Conservation (phyloP, 1,140 invertebrate species). For the Radopholus similis region DNA sequence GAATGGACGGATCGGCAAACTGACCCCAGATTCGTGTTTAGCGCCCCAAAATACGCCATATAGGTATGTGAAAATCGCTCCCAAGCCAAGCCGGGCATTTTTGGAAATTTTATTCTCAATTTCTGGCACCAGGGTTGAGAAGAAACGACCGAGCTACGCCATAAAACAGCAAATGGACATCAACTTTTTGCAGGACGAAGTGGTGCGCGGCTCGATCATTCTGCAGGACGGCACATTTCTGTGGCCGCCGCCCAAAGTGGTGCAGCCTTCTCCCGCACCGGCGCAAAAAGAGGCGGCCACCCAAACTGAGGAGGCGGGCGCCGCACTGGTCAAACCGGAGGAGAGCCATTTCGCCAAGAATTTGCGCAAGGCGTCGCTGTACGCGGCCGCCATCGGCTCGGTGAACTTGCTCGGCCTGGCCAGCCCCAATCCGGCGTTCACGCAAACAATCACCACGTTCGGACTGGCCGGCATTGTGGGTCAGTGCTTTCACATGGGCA, state of each 20-base stretch:
- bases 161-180: not conserved
- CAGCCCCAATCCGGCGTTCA: constrained; percentile 77
- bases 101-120: not conserved
- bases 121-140: too few relatives aligned
- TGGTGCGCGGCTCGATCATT: constrained; percentile 76
- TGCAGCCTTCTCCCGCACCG: constrained; percentile 62
- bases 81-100: too few relatives aligned
- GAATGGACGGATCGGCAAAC: too few relatives aligned
- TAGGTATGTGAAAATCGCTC: too few relatives aligned
- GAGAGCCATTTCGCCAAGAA: constrained; percentile 64
- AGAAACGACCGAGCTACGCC: too few relatives aligned
- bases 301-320: constrained; percentile 44
- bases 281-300: constrained; percentile 43
- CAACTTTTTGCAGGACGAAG: constrained; percentile 70
- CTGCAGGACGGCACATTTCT: constrained; percentile 72
- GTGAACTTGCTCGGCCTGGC: constrained; percentile 71
- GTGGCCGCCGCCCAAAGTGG: constrained; percentile 71
- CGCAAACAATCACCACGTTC: constrained; percentile 80
- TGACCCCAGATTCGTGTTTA: too few relatives aligned
- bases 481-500: constrained; percentile 28
- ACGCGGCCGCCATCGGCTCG: constrained; percentile 71
- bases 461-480: constrained; percentile 78
- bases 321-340: constrained; percentile 52
- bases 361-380: constrained; percentile 70
- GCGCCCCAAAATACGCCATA: too few relatives aligned